Conservation (phyloP, 2,113 vertebrate species). For the Prochilodus magdalenae region DNA sequence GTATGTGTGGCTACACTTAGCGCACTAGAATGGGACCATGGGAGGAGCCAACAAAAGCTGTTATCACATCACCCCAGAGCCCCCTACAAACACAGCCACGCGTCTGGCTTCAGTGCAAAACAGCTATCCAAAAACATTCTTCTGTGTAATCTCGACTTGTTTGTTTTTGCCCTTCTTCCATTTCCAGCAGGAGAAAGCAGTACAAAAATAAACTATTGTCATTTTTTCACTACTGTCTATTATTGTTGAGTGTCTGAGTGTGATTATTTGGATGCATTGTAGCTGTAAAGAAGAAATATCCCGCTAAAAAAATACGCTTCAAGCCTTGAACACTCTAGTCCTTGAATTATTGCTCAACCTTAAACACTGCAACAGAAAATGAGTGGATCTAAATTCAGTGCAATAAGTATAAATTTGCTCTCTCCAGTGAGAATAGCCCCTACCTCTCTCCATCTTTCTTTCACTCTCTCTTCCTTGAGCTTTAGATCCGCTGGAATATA, state of each 20-base stretch:
- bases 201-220: conserved; percentile 13
- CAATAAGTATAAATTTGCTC: conserved; percentile 45
- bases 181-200: neutral
- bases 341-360: conserved; percentile 33
- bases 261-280: conserved; percentile 22
- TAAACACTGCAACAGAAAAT: conserved; percentile 23
- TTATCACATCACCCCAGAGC: conserved; percentile 58
- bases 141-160: conserved; percentile 28
- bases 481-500: neutral
- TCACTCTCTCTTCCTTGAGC: neutral
- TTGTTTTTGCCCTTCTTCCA: neutral
- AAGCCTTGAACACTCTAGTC: neutral
- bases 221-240: neutral
- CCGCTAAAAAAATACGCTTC: no score
- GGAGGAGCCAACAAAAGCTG: conserved; percentile 52
- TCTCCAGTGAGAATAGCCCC: conserved; percentile 8
- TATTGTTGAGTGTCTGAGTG: conserved; percentile 12
- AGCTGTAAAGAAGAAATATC: conserved; percentile 29
- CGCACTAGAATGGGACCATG: conserved; percentile 23
- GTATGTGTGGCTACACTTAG: conserved; percentile 18
- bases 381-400: conserved; percentile 50
- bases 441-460: neutral
- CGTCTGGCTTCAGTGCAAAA: conserved; percentile 51
- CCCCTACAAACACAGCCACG: conserved; percentile 25
- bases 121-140: conserved; percentile 45